Conservation (phyloP, 35 echinoderm and acorn worm genomes). For the Amphiura filiformis region DNA sequence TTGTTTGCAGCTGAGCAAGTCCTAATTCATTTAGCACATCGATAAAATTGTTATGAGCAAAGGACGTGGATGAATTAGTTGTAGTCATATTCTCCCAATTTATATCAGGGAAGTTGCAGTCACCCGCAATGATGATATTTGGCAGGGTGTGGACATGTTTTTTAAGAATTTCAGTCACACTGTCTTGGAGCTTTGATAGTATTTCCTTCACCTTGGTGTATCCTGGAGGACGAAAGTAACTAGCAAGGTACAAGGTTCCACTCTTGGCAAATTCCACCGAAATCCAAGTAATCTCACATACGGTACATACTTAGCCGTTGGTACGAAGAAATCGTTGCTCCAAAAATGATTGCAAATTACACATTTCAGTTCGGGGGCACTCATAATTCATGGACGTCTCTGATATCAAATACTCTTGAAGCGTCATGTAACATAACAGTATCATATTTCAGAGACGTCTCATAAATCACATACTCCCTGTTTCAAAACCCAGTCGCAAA, state of each 20-base stretch:
- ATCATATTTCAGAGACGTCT: too few relatives aligned
- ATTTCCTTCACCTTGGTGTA: background rate
- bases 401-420: too few relatives aligned
- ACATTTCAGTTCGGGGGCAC: too few relatives aligned
- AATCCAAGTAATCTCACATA: slow-evolving; percentile 16
- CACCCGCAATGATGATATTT: slow-evolving; percentile 39
- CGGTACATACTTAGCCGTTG: background rate
- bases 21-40: slow-evolving; percentile 23
- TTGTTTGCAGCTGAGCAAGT: slow-evolving; percentile 1
- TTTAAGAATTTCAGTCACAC: background rate
- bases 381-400: too few relatives aligned
- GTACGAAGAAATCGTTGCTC: background rate
- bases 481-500: too few relatives aligned
- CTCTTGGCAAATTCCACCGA: slow-evolving; percentile 31
- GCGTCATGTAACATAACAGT: too few relatives aligned
- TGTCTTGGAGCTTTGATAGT: slow-evolving; percentile 7
- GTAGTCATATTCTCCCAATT: slow-evolving; percentile 11
- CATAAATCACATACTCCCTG: too few relatives aligned
- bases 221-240: slow-evolving; percentile 28
- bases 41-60: slow-evolving; percentile 15
- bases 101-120: slow-evolving; percentile 57
- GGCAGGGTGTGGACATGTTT: slow-evolving; percentile 15
- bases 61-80: background rate
- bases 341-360: too few relatives aligned
- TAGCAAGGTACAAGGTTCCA: slow-evolving; percentile 46